Evolutionary conservation across 2,888 invertebrate genomes (phyloP).

Genomic region (Linnaemya vulpina): DNA sequence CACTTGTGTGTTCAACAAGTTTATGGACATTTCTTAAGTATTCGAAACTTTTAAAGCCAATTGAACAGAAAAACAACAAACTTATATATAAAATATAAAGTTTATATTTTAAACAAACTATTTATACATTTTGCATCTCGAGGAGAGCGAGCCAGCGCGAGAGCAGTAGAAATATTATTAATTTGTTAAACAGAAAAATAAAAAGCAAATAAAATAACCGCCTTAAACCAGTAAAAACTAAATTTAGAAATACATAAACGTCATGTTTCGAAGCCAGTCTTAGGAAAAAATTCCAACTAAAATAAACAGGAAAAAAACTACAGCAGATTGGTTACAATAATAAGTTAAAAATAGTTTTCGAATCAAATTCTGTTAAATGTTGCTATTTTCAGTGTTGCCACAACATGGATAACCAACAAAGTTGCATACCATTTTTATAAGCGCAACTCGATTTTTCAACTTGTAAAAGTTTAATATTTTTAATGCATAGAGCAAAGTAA

Average conservation of each 20-base stretch:
- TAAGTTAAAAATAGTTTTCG: slow-evolving; percentile 31
- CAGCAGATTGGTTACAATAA: slow-evolving; percentile 31
- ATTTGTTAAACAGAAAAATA: slow-evolving; percentile 32
- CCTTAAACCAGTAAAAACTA: slow-evolving; percentile 78
- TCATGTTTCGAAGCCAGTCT: slow-evolving; percentile 45
- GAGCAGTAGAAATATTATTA: slow-evolving; percentile 35
- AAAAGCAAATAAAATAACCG: slow-evolving; percentile 62
- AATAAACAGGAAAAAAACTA: slow-evolving; percentile 54
- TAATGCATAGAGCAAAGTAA: no score
- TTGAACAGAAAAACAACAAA: slow-evolving; percentile 12
- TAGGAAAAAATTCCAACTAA: slow-evolving; percentile 44
- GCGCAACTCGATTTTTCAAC: no score
- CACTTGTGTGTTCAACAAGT: slow-evolving; percentile 57
- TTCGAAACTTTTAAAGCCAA: slow-evolving; percentile 40
- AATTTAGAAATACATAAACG: slow-evolving; percentile 57
- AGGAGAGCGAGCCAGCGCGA: slow-evolving; percentile 19
- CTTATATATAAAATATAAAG: slow-evolving; percentile 31
- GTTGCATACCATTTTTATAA: neutral
- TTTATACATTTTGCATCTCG: neutral
- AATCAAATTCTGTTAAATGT: slow-evolving; percentile 34
- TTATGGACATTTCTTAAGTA: slow-evolving; percentile 65
- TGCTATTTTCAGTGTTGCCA: slow-evolving; percentile 12
- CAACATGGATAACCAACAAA: neutral
- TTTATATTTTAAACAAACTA: slow-evolving; percentile 15
- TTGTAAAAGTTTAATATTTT: no score